phyloP scores from a whole-genome alignment of 2,113 vertebrate genomes.

The Sarotherodon lohbergeri region DNA sequence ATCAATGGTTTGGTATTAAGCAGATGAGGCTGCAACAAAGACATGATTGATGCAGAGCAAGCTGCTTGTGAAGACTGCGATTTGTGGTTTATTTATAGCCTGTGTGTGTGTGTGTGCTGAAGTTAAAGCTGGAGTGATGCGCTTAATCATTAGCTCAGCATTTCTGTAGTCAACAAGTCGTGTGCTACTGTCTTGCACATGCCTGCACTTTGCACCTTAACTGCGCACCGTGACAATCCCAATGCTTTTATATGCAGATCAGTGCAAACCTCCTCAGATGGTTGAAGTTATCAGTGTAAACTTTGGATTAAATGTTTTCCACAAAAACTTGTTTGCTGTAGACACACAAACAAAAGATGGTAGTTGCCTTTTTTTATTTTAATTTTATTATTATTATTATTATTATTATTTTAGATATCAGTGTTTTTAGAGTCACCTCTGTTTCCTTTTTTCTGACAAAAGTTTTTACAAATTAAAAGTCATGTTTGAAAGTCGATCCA shows the following conservation, averaged over 20 bases:
- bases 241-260: background rate
- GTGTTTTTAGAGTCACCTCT: background rate
- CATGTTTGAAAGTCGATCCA: background rate
- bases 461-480: background rate
- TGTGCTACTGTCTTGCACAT: background rate
- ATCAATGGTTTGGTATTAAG: too few relatives aligned
- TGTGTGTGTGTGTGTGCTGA: background rate
- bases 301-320: background rate
- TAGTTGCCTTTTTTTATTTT: background rate
- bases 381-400: background rate
- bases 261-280: background rate
- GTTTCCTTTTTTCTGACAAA: background rate
- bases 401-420: background rate
- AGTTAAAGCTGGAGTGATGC: conserved; percentile 16
- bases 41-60: background rate
- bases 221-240: background rate
- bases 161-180: background rate
- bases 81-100: conserved; percentile 59
- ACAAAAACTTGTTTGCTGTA: background rate
- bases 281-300: background rate
- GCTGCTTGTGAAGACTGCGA: conserved; percentile 25
- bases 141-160: conserved; percentile 48
- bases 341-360: background rate
- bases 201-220: conserved; percentile 19
- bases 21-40: conserved; percentile 11